A percentile compares a stretch with the other conserved stretches of the same genome.
Evolutionary conservation across 2,888 invertebrate species (phyloP).

Genomic region (Bibio marci): DNA sequence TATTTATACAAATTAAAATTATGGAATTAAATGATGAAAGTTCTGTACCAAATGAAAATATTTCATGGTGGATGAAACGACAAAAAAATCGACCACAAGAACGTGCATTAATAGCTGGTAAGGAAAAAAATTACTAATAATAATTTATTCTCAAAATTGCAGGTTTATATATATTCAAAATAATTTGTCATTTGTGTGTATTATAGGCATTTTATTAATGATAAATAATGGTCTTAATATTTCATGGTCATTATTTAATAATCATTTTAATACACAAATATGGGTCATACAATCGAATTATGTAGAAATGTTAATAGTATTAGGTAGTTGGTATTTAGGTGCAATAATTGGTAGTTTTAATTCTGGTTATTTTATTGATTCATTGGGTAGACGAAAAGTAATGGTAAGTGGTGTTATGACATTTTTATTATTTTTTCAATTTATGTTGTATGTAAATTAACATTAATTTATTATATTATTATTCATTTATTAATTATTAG

Average conservation of each 20-base stretch:
- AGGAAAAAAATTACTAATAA: background rate
- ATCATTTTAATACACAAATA: background rate
- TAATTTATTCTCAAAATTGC: background rate
- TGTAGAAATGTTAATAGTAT: background rate
- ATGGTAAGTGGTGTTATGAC: background rate
- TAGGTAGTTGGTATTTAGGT: background rate
- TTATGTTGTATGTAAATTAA: background rate
- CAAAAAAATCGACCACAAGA: background rate
- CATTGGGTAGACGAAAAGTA: background rate
- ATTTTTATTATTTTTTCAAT: background rate
- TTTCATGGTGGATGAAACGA: background rate
- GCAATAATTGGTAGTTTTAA: constrained; percentile 3
- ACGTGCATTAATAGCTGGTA: background rate
- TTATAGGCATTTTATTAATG: background rate
- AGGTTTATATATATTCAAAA: background rate
- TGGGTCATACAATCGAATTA: background rate
- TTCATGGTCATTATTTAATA: background rate
- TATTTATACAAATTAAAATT: too few species aligned
- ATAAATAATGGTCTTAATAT: background rate
- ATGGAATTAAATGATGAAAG: too few species aligned
- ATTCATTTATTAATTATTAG: too few species aligned
- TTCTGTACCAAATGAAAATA: background rate
- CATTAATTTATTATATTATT: too few species aligned
- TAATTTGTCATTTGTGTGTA: background rate
- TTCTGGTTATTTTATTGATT: constrained; percentile 1